Evolutionary conservation across 2,113 vertebrate genomes (phyloP), one percentile per base, ranked within the genome.

Genomic region (Castor canadensis): DNA sequence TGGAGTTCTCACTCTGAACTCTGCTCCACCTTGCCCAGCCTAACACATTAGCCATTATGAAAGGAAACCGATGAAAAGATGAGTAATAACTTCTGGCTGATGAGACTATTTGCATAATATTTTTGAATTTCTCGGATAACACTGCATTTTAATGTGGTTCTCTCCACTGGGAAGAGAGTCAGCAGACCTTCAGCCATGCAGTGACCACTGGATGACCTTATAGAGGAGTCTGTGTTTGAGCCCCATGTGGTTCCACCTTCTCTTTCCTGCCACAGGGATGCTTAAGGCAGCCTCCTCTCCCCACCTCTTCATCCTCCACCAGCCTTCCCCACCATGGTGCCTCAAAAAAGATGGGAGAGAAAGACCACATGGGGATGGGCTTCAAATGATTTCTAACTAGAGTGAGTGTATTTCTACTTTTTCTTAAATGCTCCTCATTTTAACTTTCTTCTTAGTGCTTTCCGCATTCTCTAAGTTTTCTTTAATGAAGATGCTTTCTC

Each of bases 41-140:
- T 62, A 13, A 66, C 13, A 2, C 56, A 17, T 9, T 38, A 54
- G 43, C 28, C 26, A 2, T 47, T 54, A 10, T 5, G 24, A 45
- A 91, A 71, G 88, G 89, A 83, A 93, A 32, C 22, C 7, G 26
- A 79, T 24, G 77, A 89, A 40, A 83, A 62, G 81, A 71, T 17
- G 67, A 94, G 24, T 40, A 13, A 69, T 3, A 9, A 47, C 71
- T 80, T 62, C 67, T 67, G 91, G 47, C 58, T 67, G 20, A 43
- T 38, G 40, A 90, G 67, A 60, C 17, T 7, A 38, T 52, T 87
- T 58, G 58, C 43, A 77, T n/a, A n/a, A 26, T 38, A 17, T 60
- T 73, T 58, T 75, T 15, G 2, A 43, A 38, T 76, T 92, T 92
- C 87, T 92, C 69, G 32, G 91, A 15, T 80, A 81, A 82, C 67